Base-by-base conservation (phyloP, 2,113 vertebrate species). In the Scortum barcoo region DNA sequence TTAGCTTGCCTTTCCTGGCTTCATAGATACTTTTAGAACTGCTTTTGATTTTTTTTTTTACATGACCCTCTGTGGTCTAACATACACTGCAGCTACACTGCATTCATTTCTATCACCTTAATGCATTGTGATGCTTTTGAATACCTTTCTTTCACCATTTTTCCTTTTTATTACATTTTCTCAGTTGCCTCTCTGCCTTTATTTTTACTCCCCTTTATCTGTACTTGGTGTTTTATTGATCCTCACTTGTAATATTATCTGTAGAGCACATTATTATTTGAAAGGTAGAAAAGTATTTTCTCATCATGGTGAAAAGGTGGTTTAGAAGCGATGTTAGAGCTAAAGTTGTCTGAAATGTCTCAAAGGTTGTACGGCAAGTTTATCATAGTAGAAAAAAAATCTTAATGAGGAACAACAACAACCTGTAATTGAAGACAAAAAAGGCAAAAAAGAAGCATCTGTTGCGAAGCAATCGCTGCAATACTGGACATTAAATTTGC, bases 251-350 rank as follows among this genome's bases (percentile, higher is more conserved):
- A 44, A 51, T 51, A 38, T 38, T 61, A 24, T 57, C 65, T 70
- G 50, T 54, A 20, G 50, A 68, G 40, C n/a, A 33, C 50, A 70
- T 69, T 36, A 26, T 42, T 33, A 66, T 44, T 54, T 50, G 80
- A 62, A 48, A 58, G 30, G 42, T 24, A 69, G 30, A 51, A 28
- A 61, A 50, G 28, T 26, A 46, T 12, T 48, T 48, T 48, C 40
- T 48, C 24, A 17, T 30, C 24, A 8, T 33, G 5, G 19, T 33
- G 38, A 44, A 62, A 66, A 63, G 10, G 26, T 42, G 51, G 24
- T 36, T 56, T 50, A 13, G 30, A 28, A 12, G 14, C 2, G 51
- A 57, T 28, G 8, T 26, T 40, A 28, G 13, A 51, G 46, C 3
- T 19, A 19, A 36, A 57, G 13, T 17, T 46, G 24, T 46, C 17